Percentiles rank a stretch among this genome's conserved stretches.
phyloP scores from a whole-genome alignment of 2,113 vertebrate genomes.

The Gymnorhina tibicen region DNA sequence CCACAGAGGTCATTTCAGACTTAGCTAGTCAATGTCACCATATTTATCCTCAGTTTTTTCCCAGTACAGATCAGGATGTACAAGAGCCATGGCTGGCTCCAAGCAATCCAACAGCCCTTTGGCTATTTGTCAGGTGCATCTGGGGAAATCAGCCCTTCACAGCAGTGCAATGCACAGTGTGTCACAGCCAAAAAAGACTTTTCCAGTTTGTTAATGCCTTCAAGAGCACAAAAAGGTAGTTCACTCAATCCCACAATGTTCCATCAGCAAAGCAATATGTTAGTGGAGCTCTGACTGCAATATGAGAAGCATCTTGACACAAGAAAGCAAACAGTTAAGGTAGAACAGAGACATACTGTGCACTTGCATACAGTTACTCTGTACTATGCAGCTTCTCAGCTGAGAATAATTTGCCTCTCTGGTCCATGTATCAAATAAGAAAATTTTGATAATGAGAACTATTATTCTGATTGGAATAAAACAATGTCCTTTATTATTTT shows the following conservation, averaged over 20 bases:
- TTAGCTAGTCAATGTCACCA: not conserved
- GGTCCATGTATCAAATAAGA: not conserved
- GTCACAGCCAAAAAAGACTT: not conserved
- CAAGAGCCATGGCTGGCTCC: not conserved
- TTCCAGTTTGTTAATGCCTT: not conserved
- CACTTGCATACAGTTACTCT: not conserved
- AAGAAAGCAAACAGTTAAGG: not conserved
- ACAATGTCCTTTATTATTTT: not conserved
- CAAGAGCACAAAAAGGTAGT: not conserved
- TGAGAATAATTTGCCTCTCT: not conserved
- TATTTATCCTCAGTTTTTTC: not conserved
- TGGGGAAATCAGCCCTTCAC: not conserved
- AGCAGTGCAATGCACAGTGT: not conserved
- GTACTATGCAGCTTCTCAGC: not conserved
- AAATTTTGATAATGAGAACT: not conserved
- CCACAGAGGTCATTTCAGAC: not conserved
- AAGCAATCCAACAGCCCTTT: not conserved
- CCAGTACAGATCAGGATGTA: not conserved
- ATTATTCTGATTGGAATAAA: not conserved
- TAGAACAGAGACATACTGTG: not conserved
- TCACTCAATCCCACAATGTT: not conserved
- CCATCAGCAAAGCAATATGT: not conserved
- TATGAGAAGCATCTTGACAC: not conserved
- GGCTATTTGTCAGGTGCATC: accelerated
- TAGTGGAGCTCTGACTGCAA: not conserved